A percentile compares a stretch with the other conserved stretches of the same genome.
These are phyloP conservation scores for Perca schrenkii DNA, from an alignment of 2,113 vertebrate genomes.

Conservation along the genomic window DNA sequence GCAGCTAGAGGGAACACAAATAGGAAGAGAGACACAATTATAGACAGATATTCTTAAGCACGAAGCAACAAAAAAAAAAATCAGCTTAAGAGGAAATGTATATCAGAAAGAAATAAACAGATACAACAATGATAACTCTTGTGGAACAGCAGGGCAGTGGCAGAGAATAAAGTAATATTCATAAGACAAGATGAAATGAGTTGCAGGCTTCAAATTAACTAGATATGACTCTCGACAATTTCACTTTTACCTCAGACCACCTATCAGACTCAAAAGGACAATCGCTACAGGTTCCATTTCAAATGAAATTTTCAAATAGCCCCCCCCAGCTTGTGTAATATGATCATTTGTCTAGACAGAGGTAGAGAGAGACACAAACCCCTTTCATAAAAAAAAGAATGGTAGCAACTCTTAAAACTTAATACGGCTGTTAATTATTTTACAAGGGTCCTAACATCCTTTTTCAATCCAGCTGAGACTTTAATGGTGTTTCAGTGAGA, in stretches of 20 bases:
- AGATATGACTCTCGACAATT: neutral
- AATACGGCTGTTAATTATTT: slow-evolving; percentile 79
- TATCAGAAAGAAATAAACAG: slow-evolving; percentile 8
- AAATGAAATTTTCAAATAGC: slow-evolving; percentile 59
- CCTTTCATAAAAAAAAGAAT: slow-evolving; percentile 51
- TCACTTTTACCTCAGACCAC: slow-evolving; percentile 27
- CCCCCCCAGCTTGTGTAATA: slow-evolving; percentile 49
- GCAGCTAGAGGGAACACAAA: slow-evolving; percentile 84
- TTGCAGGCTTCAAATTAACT: neutral
- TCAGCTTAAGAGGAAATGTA: neutral
- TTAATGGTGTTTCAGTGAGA: slow-evolving; percentile 56
- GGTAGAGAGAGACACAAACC: slow-evolving; percentile 34
- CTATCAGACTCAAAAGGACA: slow-evolving; percentile 38
- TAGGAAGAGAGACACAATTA: neutral
- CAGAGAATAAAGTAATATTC: slow-evolving; percentile 6
- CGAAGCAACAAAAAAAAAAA: neutral
- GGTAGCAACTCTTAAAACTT: slow-evolving; percentile 60
- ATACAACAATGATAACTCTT: neutral
- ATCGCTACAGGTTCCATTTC: slow-evolving; percentile 41
- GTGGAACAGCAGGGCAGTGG: neutral
- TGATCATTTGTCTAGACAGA: slow-evolving; percentile 58
- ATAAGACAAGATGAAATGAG: neutral
- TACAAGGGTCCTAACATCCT: slow-evolving; percentile 66
- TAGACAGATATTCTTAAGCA: neutral
- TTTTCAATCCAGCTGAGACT: slow-evolving; percentile 57